Conservation (phyloP, 2,888 invertebrate species). For the Ormia ochracea region DNA sequence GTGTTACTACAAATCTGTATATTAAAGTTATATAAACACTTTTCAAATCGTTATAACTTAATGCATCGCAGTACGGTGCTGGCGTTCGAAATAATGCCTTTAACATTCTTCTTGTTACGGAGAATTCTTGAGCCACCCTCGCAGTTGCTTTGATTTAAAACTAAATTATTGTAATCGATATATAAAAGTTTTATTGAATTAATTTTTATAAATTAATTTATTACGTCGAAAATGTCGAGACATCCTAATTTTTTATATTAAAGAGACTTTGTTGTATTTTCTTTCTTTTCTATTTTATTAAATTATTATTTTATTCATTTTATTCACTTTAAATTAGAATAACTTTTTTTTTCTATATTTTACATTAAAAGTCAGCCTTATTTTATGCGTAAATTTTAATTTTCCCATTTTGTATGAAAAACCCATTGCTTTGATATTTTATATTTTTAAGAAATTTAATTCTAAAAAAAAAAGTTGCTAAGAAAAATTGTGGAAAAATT, state of each 20-base stretch:
- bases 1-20: no score
- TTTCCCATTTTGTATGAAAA: not conserved
- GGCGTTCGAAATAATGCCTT: no score
- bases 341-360: conserved; percentile 17
- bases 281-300: not conserved
- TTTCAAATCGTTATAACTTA: no score
- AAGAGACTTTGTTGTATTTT: not conserved
- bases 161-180: not conserved
- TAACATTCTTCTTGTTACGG: not conserved
- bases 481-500: no score
- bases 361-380: conserved; percentile 75
- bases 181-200: conserved; percentile 9
- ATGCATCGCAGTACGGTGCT: no score
- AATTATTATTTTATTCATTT: conserved; percentile 21
- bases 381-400: conserved; percentile 35
- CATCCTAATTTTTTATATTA: conserved; percentile 1
- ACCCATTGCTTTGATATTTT: not conserved
- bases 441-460: no score
- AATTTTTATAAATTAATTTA: conserved; percentile 22
- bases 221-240: not conserved
- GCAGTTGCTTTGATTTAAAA: not conserved
- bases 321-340: conserved; percentile 40
- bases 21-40: no score
- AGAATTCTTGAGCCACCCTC: not conserved
- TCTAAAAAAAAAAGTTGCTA: no score